These are phyloP conservation scores for Cairina moschata DNA, from an alignment of 2,113 vertebrate species.

Conservation along the genomic window DNA sequence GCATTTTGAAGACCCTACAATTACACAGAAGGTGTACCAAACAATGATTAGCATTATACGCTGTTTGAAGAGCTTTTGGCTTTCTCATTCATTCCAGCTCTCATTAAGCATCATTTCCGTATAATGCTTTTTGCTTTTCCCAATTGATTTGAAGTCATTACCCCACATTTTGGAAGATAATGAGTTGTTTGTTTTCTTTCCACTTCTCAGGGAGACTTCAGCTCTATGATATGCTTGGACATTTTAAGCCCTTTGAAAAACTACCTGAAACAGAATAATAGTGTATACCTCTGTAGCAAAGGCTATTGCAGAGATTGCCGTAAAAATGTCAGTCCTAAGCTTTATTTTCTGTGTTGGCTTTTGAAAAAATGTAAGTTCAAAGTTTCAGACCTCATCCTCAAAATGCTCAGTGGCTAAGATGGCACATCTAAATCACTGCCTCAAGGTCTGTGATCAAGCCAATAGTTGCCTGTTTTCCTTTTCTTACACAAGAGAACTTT, in stretches of 20 bases:
- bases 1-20: background rate
- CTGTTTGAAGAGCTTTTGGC: background rate
- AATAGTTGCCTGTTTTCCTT: background rate
- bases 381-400: background rate
- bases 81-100: background rate
- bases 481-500: background rate
- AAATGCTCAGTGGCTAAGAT: background rate
- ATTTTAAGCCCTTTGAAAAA: slow-evolving; percentile 5
- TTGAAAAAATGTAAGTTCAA: background rate
- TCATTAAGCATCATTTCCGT: background rate
- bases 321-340: background rate
- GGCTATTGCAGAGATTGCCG: background rate
- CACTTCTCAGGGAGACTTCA: background rate
- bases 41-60: background rate
- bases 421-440: background rate
- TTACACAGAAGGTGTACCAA: background rate
- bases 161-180: background rate
- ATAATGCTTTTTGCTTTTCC: background rate
- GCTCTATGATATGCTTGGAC: background rate
- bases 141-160: background rate
- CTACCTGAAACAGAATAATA: background rate
- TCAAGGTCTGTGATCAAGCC: background rate
- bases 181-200: background rate
- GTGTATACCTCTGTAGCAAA: background rate
- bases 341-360: background rate